phyloP scores from a whole-genome alignment of 2,888 invertebrate genomes.

The Leptogaster cylindrica region DNA sequence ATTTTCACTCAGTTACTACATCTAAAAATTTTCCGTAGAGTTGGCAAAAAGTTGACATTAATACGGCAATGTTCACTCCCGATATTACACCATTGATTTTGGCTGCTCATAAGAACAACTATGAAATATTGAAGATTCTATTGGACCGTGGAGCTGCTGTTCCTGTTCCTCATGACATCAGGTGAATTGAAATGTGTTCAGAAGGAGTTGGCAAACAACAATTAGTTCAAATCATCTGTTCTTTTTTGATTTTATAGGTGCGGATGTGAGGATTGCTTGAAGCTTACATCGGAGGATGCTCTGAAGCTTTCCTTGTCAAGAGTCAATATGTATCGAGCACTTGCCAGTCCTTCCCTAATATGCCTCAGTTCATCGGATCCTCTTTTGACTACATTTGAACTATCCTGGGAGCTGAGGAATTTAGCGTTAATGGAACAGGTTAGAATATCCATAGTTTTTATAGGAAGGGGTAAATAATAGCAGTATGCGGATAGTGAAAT shows the following conservation, averaged over 20 bases:
- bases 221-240: background rate
- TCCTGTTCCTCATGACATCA: conserved; percentile 87
- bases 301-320: conserved; percentile 84
- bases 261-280: conserved; percentile 87
- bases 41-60: conserved; percentile 85
- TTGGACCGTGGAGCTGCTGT: conserved; percentile 91
- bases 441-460: conserved; percentile 38
- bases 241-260: conserved; percentile 64
- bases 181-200: conserved; percentile 61
- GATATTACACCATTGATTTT: conserved; percentile 93
- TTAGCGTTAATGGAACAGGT: conserved; percentile 87
- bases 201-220: background rate
- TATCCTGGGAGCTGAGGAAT: conserved; percentile 92
- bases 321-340: conserved; percentile 89
- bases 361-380: conserved; percentile 92
- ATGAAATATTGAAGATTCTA: conserved; percentile 92
- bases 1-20: background rate
- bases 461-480: too few species aligned
- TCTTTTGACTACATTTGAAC: conserved; percentile 89
- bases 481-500: too few species aligned
- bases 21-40: conserved; percentile 65
- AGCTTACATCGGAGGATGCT: conserved; percentile 75
- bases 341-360: conserved; percentile 92
- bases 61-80: conserved; percentile 85
- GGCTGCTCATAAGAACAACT: conserved; percentile 93